Percentiles rank a stretch among this genome's conserved stretches.
These are phyloP conservation scores for Prosapia bicincta DNA, from an alignment of 2,888 invertebrate species.

Conservation along the genomic window DNA sequence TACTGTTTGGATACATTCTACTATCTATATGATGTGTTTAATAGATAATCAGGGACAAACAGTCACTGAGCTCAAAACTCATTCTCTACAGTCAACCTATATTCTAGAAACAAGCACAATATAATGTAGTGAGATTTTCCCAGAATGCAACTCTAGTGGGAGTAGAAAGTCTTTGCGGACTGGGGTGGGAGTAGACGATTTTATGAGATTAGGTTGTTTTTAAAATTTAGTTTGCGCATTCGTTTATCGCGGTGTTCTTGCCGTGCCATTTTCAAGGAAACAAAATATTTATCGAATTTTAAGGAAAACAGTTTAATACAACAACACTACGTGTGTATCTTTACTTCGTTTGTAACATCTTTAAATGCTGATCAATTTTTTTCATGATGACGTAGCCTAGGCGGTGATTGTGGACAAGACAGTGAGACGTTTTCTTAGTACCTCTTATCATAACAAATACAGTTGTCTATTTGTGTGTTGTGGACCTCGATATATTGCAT, in stretches of 20 bases:
- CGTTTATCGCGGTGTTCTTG: background rate
- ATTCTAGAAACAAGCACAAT: background rate
- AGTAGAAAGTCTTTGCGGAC: background rate
- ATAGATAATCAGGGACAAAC: no score
- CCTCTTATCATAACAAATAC: background rate
- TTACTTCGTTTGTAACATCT: background rate
- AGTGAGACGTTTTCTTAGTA: background rate
- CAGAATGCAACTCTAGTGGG: background rate
- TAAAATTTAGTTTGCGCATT: background rate
- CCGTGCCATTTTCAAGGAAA: background rate
- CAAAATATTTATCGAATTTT: background rate
- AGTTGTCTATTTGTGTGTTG: background rate
- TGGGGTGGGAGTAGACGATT: background rate
- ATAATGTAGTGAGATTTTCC: background rate
- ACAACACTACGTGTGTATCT: background rate
- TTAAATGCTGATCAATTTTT: background rate
- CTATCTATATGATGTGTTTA: no score
- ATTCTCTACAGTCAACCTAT: no score
- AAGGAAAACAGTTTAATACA: background rate
- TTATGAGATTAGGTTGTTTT: background rate
- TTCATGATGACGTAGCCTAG: conserved; percentile 21
- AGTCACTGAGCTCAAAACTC: no score
- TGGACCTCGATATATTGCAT: background rate
- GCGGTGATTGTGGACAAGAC: conserved; percentile 12
- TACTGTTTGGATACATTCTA: no score